phyloP scores from a whole-genome alignment of 1,140 invertebrate genomes.

The Aphelenchoides besseyi region DNA sequence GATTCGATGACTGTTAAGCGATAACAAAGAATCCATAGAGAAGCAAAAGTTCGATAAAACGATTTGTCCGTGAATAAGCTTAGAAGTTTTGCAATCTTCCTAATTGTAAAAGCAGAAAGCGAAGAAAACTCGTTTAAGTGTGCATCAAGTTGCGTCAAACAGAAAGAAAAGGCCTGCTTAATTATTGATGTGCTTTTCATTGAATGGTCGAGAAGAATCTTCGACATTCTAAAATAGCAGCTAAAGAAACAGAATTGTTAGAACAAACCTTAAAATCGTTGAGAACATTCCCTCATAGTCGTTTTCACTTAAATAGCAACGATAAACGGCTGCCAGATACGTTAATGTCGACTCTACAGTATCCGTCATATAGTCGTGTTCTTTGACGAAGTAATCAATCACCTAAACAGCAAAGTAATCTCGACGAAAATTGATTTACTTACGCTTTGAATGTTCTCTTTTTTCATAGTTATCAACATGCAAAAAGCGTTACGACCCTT shows the following conservation, averaged over 20 bases:
- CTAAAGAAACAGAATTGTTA: not conserved
- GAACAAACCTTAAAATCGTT: not conserved
- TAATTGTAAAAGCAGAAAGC: not conserved
- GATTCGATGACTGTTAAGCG: not conserved
- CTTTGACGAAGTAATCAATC: not conserved
- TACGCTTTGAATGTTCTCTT: not conserved
- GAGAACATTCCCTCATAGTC: not conserved
- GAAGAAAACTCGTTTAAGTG: not conserved
- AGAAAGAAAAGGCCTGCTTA: not conserved
- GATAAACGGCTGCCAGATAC: not conserved
- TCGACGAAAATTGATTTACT: not conserved
- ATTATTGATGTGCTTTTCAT: not conserved
- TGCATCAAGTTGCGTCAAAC: not conserved
- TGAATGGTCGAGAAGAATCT: not conserved
- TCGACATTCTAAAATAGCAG: not conserved
- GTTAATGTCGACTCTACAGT: not conserved
- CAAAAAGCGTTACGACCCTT: not conserved
- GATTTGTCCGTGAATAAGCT: not conserved
- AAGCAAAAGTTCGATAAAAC: not conserved
- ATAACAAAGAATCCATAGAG: not conserved
- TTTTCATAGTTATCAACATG: not conserved
- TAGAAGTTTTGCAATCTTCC: not conserved
- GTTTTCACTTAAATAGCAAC: not conserved
- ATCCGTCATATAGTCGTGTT: not conserved
- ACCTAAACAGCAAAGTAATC: not conserved